phyloP scores from a whole-genome alignment of 2,113 vertebrate species.

The Ondatra zibethicus region DNA sequence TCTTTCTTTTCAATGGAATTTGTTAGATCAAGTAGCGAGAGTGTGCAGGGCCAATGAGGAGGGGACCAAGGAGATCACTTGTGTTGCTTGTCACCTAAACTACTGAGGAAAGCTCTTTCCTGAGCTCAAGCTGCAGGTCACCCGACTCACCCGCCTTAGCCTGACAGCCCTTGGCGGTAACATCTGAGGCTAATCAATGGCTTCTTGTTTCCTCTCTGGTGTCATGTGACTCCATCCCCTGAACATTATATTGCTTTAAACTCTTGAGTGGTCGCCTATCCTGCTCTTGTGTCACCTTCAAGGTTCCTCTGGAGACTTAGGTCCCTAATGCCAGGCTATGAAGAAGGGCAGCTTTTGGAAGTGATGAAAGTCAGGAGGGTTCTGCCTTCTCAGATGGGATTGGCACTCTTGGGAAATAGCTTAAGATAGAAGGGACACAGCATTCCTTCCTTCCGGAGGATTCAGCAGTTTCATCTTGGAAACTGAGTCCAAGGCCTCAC shows the following conservation, averaged over 20 bases:
- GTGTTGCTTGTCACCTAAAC: constrained; percentile 14
- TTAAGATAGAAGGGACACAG: not conserved
- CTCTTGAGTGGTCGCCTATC: not conserved
- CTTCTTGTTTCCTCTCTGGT: not conserved
- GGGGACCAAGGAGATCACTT: not conserved
- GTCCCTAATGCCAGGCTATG: not conserved
- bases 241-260: not conserved
- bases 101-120: not conserved
- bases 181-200: not conserved
- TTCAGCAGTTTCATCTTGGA: not conserved
- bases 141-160: not conserved
- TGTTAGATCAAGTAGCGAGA: not conserved
- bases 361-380: not conserved
- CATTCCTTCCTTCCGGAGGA: not conserved
- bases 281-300: not conserved
- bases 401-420: no score
- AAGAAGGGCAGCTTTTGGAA: not conserved
- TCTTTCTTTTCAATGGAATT: not conserved
- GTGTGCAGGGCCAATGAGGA: not conserved
- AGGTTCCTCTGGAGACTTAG: not conserved
- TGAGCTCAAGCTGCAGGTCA: not conserved
- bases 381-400: not conserved
- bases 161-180: not conserved
- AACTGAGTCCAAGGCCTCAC: not conserved
- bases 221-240: not conserved